Evolutionary conservation across 2,888 invertebrate genomes (phyloP).

Genomic region (Macaria liturata): DNA sequence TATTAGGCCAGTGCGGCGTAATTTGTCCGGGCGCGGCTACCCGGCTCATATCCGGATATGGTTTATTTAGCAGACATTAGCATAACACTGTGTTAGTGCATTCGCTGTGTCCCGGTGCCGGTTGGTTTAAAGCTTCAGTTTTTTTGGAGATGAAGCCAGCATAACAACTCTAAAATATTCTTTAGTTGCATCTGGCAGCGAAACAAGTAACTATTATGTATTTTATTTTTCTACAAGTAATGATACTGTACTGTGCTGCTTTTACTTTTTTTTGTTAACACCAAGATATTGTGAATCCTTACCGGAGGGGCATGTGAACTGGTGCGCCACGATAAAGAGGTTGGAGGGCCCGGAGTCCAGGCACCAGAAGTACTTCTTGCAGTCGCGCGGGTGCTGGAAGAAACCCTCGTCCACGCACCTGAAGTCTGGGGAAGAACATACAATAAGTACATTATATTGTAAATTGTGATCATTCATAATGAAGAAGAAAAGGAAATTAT

Average conservation of each 20-base stretch:
- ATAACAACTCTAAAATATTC: no score
- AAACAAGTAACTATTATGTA: no score
- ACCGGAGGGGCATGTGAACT: slow-evolving; percentile 96
- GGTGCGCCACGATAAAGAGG: slow-evolving; percentile 94
- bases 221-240: no score
- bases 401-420: slow-evolving; percentile 97
- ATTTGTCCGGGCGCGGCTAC: slow-evolving; percentile 58
- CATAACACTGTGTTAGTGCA: slow-evolving; percentile 63
- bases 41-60: slow-evolving; percentile 63
- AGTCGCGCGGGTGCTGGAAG: slow-evolving; percentile 95
- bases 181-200: no score
- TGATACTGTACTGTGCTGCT: no score
- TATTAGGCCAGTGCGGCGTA: slow-evolving; percentile 64
- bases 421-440: slow-evolving; percentile 85
- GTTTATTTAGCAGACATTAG: slow-evolving; percentile 71
- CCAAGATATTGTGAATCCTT: slow-evolving; percentile 33
- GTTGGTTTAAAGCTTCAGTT: slow-evolving; percentile 2
- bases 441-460: no score
- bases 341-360: slow-evolving; percentile 94
- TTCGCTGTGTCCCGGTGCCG: slow-evolving; percentile 32
- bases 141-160: not conserved
- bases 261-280: no score
- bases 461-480: no score
- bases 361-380: slow-evolving; percentile 98
- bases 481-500: no score